Evolutionary conservation across 2,797 vertebrate species (phyloP), one percentile per base, ranked within the genome.

Genomic region (Sebastes kiyomatsui): DNA sequence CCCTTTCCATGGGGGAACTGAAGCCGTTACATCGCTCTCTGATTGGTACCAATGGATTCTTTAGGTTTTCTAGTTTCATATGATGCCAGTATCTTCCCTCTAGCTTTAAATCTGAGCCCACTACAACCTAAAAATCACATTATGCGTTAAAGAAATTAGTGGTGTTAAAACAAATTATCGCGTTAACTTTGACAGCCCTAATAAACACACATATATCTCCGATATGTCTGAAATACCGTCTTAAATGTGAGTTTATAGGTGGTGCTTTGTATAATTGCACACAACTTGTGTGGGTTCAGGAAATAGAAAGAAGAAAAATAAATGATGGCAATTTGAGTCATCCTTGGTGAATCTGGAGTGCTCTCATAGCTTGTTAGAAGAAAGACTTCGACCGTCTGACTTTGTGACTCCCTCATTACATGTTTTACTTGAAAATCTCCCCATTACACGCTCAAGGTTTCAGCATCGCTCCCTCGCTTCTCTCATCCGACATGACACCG

Each of bases 311-410:
- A 81, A 20, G 18, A 20, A 49, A 87, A 79, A 67, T 49, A 80
- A 71, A 77, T 46, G 2, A 2, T 79, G 35, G 27, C 73, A 75
- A 62, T 77, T 81, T 80, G 71, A 85, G 58, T 77, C 75, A 76
- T 77, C 58, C 55, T 83, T 70, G 69, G 58, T 78, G 72, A 77
- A 81, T 75, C 23, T 70, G 4, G 3, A 83, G 79, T n/a, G 67
- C 88, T 85, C 56, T 85, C 64, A 23, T 38, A 16, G 73, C 67
- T 81, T 80, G 71, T 74, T 76, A 75, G 76, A 74, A 79, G 65
- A 76, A 66, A 77, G 58, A 20, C 35, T 75, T 75, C 56, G 16
- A 1, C 38, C 72, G 77, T 72, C 54, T 73, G 49, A 64, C 76
- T 80, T 71, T 2, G 42, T 70, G 83, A 82, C 67, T 82, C 49